Base-by-base conservation (phyloP, 2,797 vertebrate species). In the Melopsittacus undulatus region DNA sequence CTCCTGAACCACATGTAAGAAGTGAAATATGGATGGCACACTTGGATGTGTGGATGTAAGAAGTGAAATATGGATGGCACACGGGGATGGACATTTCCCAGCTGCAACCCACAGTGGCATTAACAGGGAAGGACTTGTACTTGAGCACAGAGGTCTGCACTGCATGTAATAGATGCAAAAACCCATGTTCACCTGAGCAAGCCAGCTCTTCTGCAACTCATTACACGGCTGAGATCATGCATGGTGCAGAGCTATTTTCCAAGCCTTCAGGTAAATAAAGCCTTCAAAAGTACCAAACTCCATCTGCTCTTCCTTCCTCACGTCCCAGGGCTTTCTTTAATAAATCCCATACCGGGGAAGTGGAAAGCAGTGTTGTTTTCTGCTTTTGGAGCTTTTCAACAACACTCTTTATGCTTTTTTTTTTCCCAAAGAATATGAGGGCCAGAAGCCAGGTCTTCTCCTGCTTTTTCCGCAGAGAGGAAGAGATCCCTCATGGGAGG, bases 191-290 rank as follows among this genome's bases (percentile, higher is more conserved):
- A 87, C 83, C 90, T 84, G 93, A 42, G 56, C 23, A 11, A 69
- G 82, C 5, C 63, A 87, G 52, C 43, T 61, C 34, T 64, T 48
- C 89, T 94, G 87, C 56, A 64, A 45, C 23, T 63, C 74, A 16
- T 94, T 54, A 34, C 69, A 36, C 2, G 4, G 78, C 54, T 76
- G 93, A 90, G 68, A 57, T 54, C 78, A 61, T 0, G 2, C 36
- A 2, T 0, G 3, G 72, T 14, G 26, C 84, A 34, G 56, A 90
- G 61, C 18, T 76, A 0, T 43, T 89, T 81, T 73, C 83, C 83
- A 88, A 86, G 34, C 62, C 92, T 95, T 26, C 88, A 96, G 96
- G 87, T 88, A 83, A 86, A 94, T 78, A 75, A 90, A 86, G 43
- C 59, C 68, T 85, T 87, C 90, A 79, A 83, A 93, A 87, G 91